These are phyloP conservation scores for Rhinopithecus roxellana DNA, from an alignment of 2,113 vertebrate species.

Conservation along the genomic window DNA sequence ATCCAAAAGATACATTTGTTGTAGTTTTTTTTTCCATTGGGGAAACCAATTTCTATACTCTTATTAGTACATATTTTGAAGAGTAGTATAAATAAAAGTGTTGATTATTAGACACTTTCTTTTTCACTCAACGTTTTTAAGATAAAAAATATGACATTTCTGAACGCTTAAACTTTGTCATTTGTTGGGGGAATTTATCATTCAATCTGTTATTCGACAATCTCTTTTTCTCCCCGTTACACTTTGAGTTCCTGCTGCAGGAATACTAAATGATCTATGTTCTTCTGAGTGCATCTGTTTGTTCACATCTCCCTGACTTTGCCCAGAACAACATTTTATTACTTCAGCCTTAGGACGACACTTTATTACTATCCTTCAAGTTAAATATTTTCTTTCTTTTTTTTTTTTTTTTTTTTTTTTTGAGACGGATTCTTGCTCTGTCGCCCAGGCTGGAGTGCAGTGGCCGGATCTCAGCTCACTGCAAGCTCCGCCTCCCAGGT, in stretches of 20 bases:
- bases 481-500: no score
- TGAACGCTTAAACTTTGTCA: neutral
- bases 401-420: no score
- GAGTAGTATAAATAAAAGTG: neutral
- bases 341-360: neutral
- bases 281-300: neutral
- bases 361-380: constrained; percentile 37
- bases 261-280: constrained; percentile 8
- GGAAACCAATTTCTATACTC: neutral
- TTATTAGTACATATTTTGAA: neutral
- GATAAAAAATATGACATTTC: neutral
- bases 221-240: neutral
- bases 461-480: no score
- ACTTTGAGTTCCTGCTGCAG: neutral
- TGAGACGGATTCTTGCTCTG: no score
- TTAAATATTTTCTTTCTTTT: constrained; percentile 6
- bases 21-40: neutral
- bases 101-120: neutral
- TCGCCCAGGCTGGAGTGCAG: no score
- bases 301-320: constrained; percentile 8
- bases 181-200: neutral
- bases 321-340: neutral
- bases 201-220: constrained; percentile 11
- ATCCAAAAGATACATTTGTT: neutral
- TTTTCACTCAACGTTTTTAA: neutral